A percentile compares a stretch with the other conserved stretches of the same genome.
Conservation (phyloP, 2,113 vertebrate genomes). For the Notarius quadriscutis region DNA sequence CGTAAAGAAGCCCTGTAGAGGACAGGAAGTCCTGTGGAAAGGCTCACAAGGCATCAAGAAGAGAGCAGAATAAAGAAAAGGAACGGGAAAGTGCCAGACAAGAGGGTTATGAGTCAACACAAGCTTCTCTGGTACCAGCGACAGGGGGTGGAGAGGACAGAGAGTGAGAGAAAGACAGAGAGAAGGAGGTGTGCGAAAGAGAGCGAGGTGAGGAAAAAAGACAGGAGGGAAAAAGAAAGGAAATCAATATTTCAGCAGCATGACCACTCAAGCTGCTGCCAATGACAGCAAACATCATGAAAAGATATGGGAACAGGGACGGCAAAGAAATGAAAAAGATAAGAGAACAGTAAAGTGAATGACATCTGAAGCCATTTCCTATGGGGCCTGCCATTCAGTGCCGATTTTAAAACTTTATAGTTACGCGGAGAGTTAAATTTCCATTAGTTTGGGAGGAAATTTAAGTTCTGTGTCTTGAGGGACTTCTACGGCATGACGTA, state of each 20-base stretch:
- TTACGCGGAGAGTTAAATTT: constrained; percentile 76
- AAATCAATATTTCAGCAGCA: constrained; percentile 76
- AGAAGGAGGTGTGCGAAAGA: constrained; percentile 11
- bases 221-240: constrained; percentile 33
- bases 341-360: constrained; percentile 81
- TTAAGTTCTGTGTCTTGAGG: constrained; percentile 69
- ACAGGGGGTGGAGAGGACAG: background rate
- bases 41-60: background rate
- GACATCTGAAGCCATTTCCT: constrained; percentile 79
- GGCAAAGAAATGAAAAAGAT: constrained; percentile 76
- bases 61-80: background rate
- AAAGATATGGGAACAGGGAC: constrained; percentile 76
- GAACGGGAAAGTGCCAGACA: constrained; percentile 47
- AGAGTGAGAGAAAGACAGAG: constrained; percentile 31
- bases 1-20: constrained; percentile 40
- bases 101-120: constrained; percentile 57
- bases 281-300: constrained; percentile 80
- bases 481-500: constrained; percentile 57
- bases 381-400: constrained; percentile 63
- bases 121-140: constrained; percentile 51
- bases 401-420: constrained; percentile 64
- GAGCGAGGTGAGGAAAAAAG: constrained; percentile 22
- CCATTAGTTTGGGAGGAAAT: constrained; percentile 74
- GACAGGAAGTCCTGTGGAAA: constrained; percentile 41
- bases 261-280: constrained; percentile 72